phyloP scores from a whole-genome alignment of 2,797 vertebrate species.

The Phyllotis vaccarum region DNA sequence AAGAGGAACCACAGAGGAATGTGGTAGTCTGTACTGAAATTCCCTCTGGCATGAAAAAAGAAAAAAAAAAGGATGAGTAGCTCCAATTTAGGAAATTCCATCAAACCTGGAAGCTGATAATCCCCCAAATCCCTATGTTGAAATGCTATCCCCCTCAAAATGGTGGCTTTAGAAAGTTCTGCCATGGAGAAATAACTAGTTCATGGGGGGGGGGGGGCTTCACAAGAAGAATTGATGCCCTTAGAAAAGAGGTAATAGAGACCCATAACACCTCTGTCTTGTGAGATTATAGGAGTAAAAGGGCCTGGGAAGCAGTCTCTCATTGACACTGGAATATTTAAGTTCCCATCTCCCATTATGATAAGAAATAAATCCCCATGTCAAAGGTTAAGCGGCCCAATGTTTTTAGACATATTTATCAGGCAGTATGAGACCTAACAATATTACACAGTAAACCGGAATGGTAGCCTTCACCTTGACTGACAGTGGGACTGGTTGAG shows the following conservation, averaged over 20 bases:
- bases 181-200: neutral
- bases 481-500: neutral
- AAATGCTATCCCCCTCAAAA: neutral
- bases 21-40: neutral
- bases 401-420: neutral
- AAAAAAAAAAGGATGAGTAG: neutral
- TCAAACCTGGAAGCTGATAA: neutral
- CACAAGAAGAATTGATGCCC: neutral
- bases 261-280: too few relatives aligned
- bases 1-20: conserved; percentile 24
- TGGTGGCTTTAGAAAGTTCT: neutral
- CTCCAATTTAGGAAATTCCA: neutral
- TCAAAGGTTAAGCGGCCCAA: neutral
- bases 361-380: neutral
- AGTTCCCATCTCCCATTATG: neutral
- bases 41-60: neutral
- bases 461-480: neutral
- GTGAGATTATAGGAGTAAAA: neutral
- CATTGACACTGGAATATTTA: neutral
- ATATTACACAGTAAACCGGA: neutral
- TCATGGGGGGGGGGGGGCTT: neutral
- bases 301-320: neutral
- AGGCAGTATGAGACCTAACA: neutral
- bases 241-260: neutral
- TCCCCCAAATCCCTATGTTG: neutral